Conservation (phyloP, 2,113 vertebrate genomes). For the Acrocephalus arundinaceus region DNA sequence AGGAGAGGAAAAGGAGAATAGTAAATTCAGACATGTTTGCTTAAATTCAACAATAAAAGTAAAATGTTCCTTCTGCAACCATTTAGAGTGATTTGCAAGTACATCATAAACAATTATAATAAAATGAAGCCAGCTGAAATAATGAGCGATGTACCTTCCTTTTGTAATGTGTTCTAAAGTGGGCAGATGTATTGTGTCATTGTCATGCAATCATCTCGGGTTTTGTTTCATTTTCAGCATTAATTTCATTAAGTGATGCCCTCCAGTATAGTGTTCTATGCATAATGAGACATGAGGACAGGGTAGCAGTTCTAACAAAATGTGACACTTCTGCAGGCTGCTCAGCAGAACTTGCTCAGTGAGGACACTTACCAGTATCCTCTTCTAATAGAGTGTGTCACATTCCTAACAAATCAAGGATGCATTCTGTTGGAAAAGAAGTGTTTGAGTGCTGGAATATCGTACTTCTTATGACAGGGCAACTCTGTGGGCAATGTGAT, state of each 20-base stretch:
- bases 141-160: background rate
- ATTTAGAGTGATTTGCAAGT: background rate
- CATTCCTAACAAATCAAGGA: constrained; percentile 31
- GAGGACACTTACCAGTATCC: background rate
- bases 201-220: background rate
- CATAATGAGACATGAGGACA: background rate
- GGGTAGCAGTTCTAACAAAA: constrained; percentile 28
- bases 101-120: background rate
- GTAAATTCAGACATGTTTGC: background rate
- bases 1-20: background rate
- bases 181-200: background rate
- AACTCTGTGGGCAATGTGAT: background rate
- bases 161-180: background rate
- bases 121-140: background rate
- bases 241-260: constrained; percentile 4
- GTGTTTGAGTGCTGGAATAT: background rate
- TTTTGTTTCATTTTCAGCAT: constrained; percentile 14
- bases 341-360: background rate
- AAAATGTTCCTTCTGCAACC: rapidly evolving
- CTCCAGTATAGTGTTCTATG: background rate
- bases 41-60: background rate
- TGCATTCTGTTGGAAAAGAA: constrained; percentile 2
- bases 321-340: constrained; percentile 9
- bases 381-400: constrained; percentile 39
- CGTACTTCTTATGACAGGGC: background rate